Evolutionary conservation across 2,888 invertebrate genomes (phyloP).

Genomic region (Diaperis boleti): DNA sequence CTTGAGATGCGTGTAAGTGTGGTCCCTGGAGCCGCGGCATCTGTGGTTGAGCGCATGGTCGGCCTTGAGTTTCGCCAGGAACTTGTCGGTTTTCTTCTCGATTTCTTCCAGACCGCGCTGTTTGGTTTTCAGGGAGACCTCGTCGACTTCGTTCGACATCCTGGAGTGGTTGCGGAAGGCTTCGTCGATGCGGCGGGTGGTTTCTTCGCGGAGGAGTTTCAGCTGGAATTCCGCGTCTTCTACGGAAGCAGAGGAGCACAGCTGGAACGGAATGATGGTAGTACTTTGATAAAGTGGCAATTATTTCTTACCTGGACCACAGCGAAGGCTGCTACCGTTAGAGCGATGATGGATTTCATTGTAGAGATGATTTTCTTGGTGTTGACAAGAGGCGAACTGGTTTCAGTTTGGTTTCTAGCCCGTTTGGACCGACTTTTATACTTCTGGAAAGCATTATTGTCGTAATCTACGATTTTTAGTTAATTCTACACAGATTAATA

Average conservation of each 20-base stretch:
- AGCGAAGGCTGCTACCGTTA: background rate
- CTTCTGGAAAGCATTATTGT: too few relatives aligned
- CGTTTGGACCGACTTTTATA: too few relatives aligned
- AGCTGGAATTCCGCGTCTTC: slow-evolving; percentile 6
- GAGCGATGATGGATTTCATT: background rate
- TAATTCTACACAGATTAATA: too few relatives aligned
- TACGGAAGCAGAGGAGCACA: background rate
- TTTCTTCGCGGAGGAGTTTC: slow-evolving; percentile 6
- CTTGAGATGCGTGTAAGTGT: background rate
- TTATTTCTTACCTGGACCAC: background rate
- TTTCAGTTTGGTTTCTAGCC: too few relatives aligned
- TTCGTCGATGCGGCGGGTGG: background rate
- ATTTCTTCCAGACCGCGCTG: background rate
- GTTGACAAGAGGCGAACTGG: too few relatives aligned
- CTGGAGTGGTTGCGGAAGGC: background rate
- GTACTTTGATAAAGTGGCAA: background rate
- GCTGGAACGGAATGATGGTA: background rate
- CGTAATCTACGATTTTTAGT: too few relatives aligned
- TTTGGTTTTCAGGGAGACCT: background rate
- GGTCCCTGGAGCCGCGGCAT: slow-evolving; percentile 1
- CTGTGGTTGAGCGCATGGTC: slow-evolving; percentile 1
- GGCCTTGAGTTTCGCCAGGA: background rate
- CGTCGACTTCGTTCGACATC: slow-evolving; percentile 14
- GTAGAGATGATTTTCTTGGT: too few relatives aligned
- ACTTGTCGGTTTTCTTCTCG: slow-evolving; percentile 3